Evolutionary conservation across 2,888 invertebrate genomes (phyloP).

Genomic region (Eristalis intricaria): DNA sequence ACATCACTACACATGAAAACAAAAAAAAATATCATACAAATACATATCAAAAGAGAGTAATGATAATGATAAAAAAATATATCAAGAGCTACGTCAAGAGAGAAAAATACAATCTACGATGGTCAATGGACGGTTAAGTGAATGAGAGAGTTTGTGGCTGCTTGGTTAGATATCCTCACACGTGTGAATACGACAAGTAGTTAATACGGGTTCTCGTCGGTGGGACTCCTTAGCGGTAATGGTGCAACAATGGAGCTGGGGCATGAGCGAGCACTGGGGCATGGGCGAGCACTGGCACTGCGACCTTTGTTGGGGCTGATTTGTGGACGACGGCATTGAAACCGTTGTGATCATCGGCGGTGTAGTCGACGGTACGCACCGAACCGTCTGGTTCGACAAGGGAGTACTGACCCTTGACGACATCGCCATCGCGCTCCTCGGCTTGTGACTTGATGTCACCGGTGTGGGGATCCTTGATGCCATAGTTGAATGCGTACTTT

Average conservation of each 20-base stretch:
- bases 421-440: slow-evolving; percentile 87
- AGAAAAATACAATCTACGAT: slow-evolving; percentile 65
- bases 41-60: slow-evolving; percentile 34
- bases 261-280: slow-evolving; percentile 82
- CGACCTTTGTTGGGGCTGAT: slow-evolving; percentile 83
- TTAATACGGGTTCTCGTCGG: slow-evolving; percentile 10
- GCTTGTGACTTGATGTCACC: slow-evolving; percentile 88
- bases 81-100: slow-evolving; percentile 48
- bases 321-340: slow-evolving; percentile 88
- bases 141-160: slow-evolving; percentile 70
- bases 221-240: slow-evolving; percentile 78
- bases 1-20: slow-evolving; percentile 56
- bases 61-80: slow-evolving; percentile 51
- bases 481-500: slow-evolving; percentile 87
- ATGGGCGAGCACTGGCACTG: slow-evolving; percentile 80
- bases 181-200: slow-evolving; percentile 41
- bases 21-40: slow-evolving; percentile 4
- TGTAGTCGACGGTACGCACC: slow-evolving; percentile 84
- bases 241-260: slow-evolving; percentile 79
- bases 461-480: slow-evolving; percentile 87
- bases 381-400: slow-evolving; percentile 82
- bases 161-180: slow-evolving; percentile 59
- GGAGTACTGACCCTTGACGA: slow-evolving; percentile 86
- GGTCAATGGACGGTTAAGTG: slow-evolving; percentile 66
- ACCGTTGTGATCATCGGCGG: slow-evolving; percentile 87